Evolutionary conservation across 2,888 invertebrate species (phyloP).

Genomic region (Strigamia crassipes): DNA sequence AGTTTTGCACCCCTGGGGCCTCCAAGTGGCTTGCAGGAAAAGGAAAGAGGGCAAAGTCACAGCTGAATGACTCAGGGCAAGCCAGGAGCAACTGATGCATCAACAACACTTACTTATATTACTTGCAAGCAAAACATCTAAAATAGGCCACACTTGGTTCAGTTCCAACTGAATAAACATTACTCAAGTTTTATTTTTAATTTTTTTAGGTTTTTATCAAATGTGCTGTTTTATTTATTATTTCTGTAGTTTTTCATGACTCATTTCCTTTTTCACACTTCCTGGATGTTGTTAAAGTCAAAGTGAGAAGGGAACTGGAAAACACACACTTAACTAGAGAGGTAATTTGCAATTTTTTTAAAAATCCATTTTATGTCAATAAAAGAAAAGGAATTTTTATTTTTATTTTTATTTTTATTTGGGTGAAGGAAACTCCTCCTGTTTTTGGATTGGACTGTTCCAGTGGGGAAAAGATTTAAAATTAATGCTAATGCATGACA

Average conservation of each 20-base stretch:
- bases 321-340: not conserved
- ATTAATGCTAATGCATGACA: too few relatives aligned
- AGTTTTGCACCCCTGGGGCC: not conserved
- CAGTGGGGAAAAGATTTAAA: too few relatives aligned
- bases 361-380: too few relatives aligned
- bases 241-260: not conserved
- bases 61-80: not conserved
- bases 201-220: not conserved
- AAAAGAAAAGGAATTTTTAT: too few relatives aligned
- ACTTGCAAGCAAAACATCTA: not conserved
- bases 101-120: not conserved
- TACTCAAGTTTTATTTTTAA: too few relatives aligned
- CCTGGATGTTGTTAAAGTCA: not conserved
- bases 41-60: constrained; percentile 2
- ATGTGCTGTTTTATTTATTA: not conserved
- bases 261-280: not conserved
- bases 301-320: not conserved
- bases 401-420: too few relatives aligned
- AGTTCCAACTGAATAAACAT: not conserved
- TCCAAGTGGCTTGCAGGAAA: not conserved
- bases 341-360: not conserved
- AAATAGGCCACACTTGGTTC: not conserved
- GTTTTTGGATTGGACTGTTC: too few relatives aligned
- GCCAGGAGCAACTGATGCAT: not conserved
- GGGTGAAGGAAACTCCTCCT: too few relatives aligned